Percentiles rank a stretch among this genome's conserved stretches.
phyloP scores from a whole-genome alignment of 2,888 invertebrate genomes.

The Drosophila neonasuta region DNA sequence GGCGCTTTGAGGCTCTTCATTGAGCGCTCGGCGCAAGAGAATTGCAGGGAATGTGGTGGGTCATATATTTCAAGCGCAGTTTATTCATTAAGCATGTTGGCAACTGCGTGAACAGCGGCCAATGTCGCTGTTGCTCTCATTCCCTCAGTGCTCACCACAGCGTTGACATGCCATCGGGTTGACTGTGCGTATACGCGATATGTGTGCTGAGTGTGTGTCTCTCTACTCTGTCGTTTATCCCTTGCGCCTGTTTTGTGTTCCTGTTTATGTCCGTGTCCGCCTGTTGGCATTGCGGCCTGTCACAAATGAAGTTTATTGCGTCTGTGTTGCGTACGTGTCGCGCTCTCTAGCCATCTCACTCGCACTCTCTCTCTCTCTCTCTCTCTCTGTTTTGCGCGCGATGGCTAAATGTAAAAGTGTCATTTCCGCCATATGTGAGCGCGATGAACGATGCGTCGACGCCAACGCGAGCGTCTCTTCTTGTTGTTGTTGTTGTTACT shows the following conservation, averaged over 20 bases:
- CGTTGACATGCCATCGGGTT: constrained; percentile 58
- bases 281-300: constrained; percentile 78
- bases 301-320: constrained; percentile 81
- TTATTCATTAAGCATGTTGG: constrained; percentile 60
- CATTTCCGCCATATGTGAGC: constrained; percentile 79
- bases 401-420: constrained; percentile 71
- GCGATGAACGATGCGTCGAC: constrained; percentile 76
- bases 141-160: constrained; percentile 64
- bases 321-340: constrained; percentile 70
- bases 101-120: constrained; percentile 18
- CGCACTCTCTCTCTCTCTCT: not conserved
- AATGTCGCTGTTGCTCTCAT: constrained; percentile 22
- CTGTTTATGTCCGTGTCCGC: constrained; percentile 56
- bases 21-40: constrained; percentile 5
- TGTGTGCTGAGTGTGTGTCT: not conserved
- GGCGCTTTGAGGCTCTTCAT: constrained; percentile 13
- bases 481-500: constrained; percentile 31
- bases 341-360: constrained; percentile 15
- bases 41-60: constrained; percentile 5
- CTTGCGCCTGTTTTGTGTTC: constrained; percentile 47
- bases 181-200: constrained; percentile 42
- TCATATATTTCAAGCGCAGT: constrained; percentile 62
- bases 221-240: constrained; percentile 5
- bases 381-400: not conserved
- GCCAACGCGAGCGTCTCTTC: constrained; percentile 19